Evolutionary conservation across 92 coral and sea anemone species (phyloP), one percentile per base, ranked within the genome.

Genomic region (Pocillopora grandis): DNA sequence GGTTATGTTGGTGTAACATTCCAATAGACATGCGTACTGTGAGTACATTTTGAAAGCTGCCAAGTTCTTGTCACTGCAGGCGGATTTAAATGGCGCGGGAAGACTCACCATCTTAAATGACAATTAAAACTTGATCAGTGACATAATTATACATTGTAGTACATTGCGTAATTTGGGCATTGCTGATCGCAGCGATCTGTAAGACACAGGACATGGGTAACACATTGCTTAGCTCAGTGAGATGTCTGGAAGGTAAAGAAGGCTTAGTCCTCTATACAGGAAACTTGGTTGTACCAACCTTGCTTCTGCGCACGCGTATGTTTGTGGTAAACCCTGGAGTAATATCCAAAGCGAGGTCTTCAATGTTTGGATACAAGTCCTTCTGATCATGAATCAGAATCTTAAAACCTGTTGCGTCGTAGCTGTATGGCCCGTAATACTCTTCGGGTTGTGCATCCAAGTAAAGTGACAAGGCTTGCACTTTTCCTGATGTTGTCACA

Each of bases 391-490:
- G 94, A 58, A 88, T 76, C 19, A 84, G 55, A 63, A 91, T 76
- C 65, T 91, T 91, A 65, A 91, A 84, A 16, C 94, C 94, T 23
- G 94, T 91, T 2, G 94, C 94, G 19, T 88, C 89, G 59, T 91
- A 88, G 80, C 94, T 91, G 66, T 72, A 91, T 12, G 94, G 94
- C 10, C 94, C 94, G 66, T 91, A 91, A 66, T 91, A 91, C 79
- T 91, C 94, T 19, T 88, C 80, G 17, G 91, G 93, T 65, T 90
- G 87, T 9, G 90, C 87, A 64, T 90, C 93, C 56, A 90, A 79
- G 19, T 66, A 76, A 15, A 90, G 76, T 19, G 76, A 19, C 58
- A 90, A 23, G 17, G 84, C 83, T 78, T 86, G 90, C 3, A 59
- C 36, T 86, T 77, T 87, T 19, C 93, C 93, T 58, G 90, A 16